phyloP scores from a whole-genome alignment of 2,888 invertebrate species.

The Shargacucullia verbasci region DNA sequence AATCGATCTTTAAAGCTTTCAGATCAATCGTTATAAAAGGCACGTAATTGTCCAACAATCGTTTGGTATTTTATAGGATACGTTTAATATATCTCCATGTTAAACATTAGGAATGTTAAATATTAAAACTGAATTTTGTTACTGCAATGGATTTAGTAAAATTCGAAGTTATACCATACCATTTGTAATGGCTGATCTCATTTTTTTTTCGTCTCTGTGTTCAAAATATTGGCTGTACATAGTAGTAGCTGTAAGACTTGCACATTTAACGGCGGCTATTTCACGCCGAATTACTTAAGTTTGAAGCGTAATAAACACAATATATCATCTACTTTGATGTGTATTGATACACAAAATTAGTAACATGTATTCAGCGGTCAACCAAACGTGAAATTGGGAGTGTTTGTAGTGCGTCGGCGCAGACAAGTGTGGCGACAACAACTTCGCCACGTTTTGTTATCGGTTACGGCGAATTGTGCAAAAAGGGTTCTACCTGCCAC shows the following conservation, averaged over 20 bases:
- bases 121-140: constrained; percentile 8
- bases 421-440: constrained; percentile 85
- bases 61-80: constrained; percentile 39
- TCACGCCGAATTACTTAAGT: constrained; percentile 72
- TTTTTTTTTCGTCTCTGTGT: not conserved
- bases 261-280: constrained; percentile 67
- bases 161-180: no score
- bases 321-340: constrained; percentile 71
- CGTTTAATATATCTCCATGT: constrained; percentile 33
- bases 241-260: constrained; percentile 22
- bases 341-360: constrained; percentile 82
- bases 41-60: constrained; percentile 49
- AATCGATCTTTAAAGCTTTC: constrained; percentile 63
- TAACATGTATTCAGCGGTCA: constrained; percentile 80
- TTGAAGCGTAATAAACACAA: constrained; percentile 62
- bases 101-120: constrained; percentile 10
- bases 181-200: not conserved
- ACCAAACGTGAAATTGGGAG: constrained; percentile 85
- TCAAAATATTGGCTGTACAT: constrained; percentile 15
- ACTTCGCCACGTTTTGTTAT: constrained; percentile 71
- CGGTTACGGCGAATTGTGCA: constrained; percentile 85
- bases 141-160: not conserved
- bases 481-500: constrained; percentile 86
- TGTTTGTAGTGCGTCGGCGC: constrained; percentile 74
- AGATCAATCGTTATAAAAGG: constrained; percentile 62